phyloP scores from a whole-genome alignment of 2,888 invertebrate species.

The Calliphora vomitoria region DNA sequence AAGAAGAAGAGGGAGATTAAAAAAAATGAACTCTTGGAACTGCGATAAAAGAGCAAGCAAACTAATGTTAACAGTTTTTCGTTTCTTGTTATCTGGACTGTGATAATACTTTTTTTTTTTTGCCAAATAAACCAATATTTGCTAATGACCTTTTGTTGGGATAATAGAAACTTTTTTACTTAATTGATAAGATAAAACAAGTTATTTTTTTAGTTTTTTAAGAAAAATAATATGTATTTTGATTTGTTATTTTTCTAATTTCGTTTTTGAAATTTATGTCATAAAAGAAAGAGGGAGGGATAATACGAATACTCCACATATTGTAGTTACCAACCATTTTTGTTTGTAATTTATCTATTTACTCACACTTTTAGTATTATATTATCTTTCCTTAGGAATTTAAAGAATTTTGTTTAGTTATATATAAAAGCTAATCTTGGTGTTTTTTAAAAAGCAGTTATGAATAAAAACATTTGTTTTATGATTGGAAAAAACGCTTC shows the following conservation, averaged over 20 bases:
- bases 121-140: constrained; percentile 52
- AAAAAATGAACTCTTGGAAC: constrained; percentile 23
- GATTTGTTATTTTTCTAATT: background rate
- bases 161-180: constrained; percentile 7
- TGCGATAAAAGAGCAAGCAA: background rate
- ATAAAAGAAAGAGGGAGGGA: no score
- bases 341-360: background rate
- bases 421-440: no score
- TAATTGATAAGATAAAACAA: constrained; percentile 57
- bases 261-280: no score
- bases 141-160: constrained; percentile 55
- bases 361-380: background rate
- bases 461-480: no score
- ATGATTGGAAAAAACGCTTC: no score
- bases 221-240: background rate
- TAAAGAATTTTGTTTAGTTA: constrained; percentile 4
- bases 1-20: background rate
- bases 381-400: constrained; percentile 5
- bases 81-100: constrained; percentile 29
- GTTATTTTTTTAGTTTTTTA: background rate
- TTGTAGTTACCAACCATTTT: no score
- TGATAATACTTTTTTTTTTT: constrained; percentile 1
- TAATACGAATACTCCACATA: no score
- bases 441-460: background rate
- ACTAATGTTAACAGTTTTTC: background rate